These are phyloP conservation scores for Forbesichthys agassizii DNA, from an alignment of 2,113 vertebrate species.

Conservation along the genomic window DNA sequence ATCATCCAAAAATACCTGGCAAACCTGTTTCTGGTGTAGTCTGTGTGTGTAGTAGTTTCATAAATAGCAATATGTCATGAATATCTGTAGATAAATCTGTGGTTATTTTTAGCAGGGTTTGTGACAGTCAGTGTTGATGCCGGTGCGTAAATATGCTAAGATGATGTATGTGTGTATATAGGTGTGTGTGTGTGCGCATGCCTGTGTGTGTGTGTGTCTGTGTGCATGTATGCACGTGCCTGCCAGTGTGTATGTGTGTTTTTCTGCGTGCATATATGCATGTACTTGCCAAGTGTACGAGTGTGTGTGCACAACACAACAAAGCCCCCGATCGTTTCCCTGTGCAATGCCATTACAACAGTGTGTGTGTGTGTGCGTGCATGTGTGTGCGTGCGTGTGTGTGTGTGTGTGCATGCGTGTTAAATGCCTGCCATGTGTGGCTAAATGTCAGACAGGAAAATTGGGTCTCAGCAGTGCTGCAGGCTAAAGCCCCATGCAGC, in stretches of 20 bases:
- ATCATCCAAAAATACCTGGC: conserved; percentile 55
- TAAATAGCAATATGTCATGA: conserved; percentile 38
- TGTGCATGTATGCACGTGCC: not conserved
- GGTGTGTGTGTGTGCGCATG: not conserved
- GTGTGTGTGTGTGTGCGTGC: conserved; percentile 16
- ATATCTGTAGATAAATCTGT: conserved; percentile 29
- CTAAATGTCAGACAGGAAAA: conserved; percentile 62
- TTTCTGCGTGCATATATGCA: conserved; percentile 20
- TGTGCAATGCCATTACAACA: conserved; percentile 20
- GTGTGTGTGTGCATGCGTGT: conserved; percentile 4
- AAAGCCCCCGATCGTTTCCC: not conserved
- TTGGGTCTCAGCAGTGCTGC: conserved; percentile 63
- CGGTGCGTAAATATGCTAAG: conserved; percentile 56
- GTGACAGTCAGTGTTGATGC: conserved; percentile 22
- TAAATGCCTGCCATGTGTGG: conserved; percentile 46
- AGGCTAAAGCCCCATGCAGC: conserved; percentile 53
- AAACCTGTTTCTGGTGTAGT: conserved; percentile 34
- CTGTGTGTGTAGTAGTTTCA: conserved; percentile 47
- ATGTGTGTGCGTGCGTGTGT: not conserved
- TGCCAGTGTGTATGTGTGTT: conserved; percentile 18
- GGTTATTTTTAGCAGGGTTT: conserved; percentile 19
- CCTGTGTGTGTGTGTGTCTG: not conserved
- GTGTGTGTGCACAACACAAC: conserved; percentile 9
- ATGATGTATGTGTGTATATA: conserved; percentile 42
- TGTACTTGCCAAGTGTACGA: conserved; percentile 1